phyloP scores from a whole-genome alignment of 92 coral and sea anemone species.

The Phenganax marumi region DNA sequence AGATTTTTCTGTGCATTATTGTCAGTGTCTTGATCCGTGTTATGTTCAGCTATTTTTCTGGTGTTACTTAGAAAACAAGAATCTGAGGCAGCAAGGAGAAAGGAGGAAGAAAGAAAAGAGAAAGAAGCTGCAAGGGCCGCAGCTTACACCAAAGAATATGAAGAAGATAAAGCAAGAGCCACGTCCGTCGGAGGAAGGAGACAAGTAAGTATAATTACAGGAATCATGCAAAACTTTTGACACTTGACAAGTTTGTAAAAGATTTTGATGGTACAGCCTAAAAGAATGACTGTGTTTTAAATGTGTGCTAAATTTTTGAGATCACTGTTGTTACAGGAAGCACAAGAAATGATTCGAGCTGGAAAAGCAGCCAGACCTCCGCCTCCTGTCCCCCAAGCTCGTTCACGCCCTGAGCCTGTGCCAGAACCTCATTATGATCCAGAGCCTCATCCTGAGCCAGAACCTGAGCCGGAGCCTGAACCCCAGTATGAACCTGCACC shows the following conservation, averaged over 20 bases:
- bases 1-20: too few relatives aligned
- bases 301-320: neutral
- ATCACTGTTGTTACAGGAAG: constrained; percentile 57
- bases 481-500: constrained; percentile 44
- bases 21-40: neutral
- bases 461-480: constrained; percentile 72
- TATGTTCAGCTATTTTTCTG: neutral
- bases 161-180: constrained; percentile 7
- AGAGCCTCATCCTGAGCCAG: constrained; percentile 68
- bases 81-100: constrained; percentile 60
- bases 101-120: constrained; percentile 65
- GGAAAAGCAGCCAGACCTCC: constrained; percentile 78
- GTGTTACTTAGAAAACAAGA: constrained; percentile 46
- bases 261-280: too few relatives aligned
- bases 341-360: constrained; percentile 70
- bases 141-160: constrained; percentile 39
- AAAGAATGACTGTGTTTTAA: neutral
- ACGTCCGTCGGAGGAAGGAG: constrained; percentile 8
- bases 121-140: constrained; percentile 58
- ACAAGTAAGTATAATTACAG: neutral
- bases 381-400: constrained; percentile 68
- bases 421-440: constrained; percentile 74
- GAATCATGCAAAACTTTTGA: neutral
- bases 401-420: constrained; percentile 59
- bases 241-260: neutral